Evolutionary conservation across 2,113 vertebrate genomes (phyloP), one percentile per base, ranked within the genome.

Genomic region (Phrynosoma platyrhinos): DNA sequence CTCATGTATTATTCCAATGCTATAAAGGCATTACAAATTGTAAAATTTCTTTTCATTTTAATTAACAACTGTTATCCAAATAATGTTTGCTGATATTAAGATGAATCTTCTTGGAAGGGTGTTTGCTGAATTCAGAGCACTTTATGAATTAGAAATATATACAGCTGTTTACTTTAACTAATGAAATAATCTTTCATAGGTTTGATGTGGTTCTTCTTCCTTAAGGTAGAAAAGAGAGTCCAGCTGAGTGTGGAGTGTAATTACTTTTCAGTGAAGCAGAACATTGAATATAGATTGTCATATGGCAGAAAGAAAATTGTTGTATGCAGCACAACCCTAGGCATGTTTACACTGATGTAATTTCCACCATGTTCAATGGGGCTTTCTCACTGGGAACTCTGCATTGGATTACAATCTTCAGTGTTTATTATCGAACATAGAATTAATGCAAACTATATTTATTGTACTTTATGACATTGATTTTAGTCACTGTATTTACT

Each of bases 161-260:
- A 40, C 36, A 32, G 89, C 42, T 89, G 76, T 91, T 94, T 93
- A 87, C 76, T 1, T 1, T 82, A 75, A 82, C 21, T 91, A 91
- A 91, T 80, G 5, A 89, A 66, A 92, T 86, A 89, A 90, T 4
- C 14, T 87, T 89, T 92, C 62, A 71, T 40, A 86, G 80, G 78
- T 77, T 92, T 92, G 89, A 27, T 83, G 32, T 82, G 85, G 72
- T 1, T 52, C 40, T 0, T 1, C 42, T 83, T 89, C 76, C 4
- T 16, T 78, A 71, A 89, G 82, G 68, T 92, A 82, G 20, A 6
- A 87, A 87, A 91, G 30, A 75, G 76, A 91, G 87, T 85, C 88
- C 86, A 91, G 69, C 55, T 62, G 58, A 77, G 36, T 42, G 40
- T 77, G 40, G 87, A 82, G 82, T 77, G 78, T 72, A 87, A 81